Evolutionary conservation across 2,888 invertebrate genomes (phyloP), one percentile per base, ranked within the genome.

Genomic region (Heliconius erato): DNA sequence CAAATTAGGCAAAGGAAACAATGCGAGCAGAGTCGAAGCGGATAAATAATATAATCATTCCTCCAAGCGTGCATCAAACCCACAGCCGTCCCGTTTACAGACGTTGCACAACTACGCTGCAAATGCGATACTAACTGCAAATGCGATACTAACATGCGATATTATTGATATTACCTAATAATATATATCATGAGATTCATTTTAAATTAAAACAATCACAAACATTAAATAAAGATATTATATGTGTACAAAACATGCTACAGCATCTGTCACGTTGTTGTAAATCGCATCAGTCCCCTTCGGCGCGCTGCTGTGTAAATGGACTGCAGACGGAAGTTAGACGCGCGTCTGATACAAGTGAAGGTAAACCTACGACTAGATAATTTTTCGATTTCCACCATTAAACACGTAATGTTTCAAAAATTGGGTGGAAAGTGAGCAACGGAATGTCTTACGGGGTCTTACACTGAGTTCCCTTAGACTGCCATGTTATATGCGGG

Each of bases 241-340:
- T 74, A 32, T 74, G n/a, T 74, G n/a, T 32, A 3, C 11, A 16
- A 76, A 76, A 76, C 35, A 76, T 16, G 35, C 35, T 6, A 35
- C n/a, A 74, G 74, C 59, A 14, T 14, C 74, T 35, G 54, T n/a
- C 59, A 76, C 12, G 35, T 16, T 16, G 14, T 35, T 35, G 74
- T 59, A 76, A 76, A 76, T 35, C 59, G 28, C 74, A 32, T 59
- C 74, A 76, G 74, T 76, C 59, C 74, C 74, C 74, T 76, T 76
- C 35, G 74, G 74, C 74, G 59, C 44, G 26, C 23, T n/a, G 23
- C 59, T 76, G 35, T 59, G 59, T 35, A 76, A 76, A 59, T 35
- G 59, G 32, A 63, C 59, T 59, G 74, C 35, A 76, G 59, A n/a
- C 74, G 74, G 74, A 76, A 63, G 35, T 35, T 59, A 74, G 35